Conservation (phyloP, 1,140 invertebrate species). For the Grapholita molesta region DNA sequence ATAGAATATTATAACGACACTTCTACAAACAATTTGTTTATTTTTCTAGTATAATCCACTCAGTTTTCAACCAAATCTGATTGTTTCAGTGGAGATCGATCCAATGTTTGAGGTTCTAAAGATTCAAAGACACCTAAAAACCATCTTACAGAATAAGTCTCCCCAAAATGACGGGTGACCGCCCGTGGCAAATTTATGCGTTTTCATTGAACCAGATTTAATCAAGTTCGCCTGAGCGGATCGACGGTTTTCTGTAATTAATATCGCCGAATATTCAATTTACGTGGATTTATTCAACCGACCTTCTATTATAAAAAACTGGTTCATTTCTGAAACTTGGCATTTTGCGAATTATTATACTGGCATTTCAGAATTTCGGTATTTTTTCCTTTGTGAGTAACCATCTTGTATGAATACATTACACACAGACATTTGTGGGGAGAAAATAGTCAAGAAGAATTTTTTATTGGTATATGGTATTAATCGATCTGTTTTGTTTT, state of each 20-base stretch:
- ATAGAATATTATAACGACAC: too few relatives aligned
- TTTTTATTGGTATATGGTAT: too few relatives aligned
- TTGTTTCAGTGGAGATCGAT: too few relatives aligned
- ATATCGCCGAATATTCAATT: slow-evolving; percentile 15
- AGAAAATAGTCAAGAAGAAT: too few relatives aligned
- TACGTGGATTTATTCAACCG: slow-evolving; percentile 1
- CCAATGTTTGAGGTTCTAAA: too few relatives aligned
- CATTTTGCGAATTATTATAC: neutral
- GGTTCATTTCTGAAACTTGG: neutral
- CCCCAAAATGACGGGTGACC: neutral
- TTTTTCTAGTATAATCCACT: too few relatives aligned
- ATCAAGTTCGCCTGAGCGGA: slow-evolving; percentile 4
- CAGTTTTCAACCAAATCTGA: too few relatives aligned
- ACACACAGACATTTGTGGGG: too few relatives aligned
- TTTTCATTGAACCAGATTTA: slow-evolving; percentile 13
- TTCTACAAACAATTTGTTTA: too few relatives aligned
- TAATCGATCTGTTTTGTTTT: too few relatives aligned
- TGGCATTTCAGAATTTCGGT: neutral
- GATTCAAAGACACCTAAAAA: neutral
- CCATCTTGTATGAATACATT: neutral
- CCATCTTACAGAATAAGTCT: neutral
- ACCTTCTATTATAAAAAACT: slow-evolving; percentile 14
- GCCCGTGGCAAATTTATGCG: slow-evolving; percentile 14
- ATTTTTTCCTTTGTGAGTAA: neutral
- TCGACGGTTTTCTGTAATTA: slow-evolving; percentile 16